Evolutionary conservation across 2,113 vertebrate genomes (phyloP), one percentile per base, ranked within the genome.

Genomic region (Oncorhynchus masou): DNA sequence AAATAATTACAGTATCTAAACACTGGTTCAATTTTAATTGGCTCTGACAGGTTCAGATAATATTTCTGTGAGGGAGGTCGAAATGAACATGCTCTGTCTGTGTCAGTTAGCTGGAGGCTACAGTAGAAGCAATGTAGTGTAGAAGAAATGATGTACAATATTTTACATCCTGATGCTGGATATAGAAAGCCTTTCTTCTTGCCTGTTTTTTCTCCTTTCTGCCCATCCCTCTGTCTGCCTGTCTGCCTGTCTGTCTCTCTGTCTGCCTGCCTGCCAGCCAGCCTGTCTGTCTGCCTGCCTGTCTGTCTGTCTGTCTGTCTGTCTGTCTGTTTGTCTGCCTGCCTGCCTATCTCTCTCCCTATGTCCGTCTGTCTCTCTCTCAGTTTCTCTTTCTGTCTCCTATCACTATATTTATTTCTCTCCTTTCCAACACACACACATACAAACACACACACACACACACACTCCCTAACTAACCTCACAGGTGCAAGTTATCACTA

Each of bases 61-160:
- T 74, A 77, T 82, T 8, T 65, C 54, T 16, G 31, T 16, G 27
- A 20, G 54, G 68, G 74, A 74, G 51, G 75, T 76, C 34, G 74
- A 66, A 72, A 70, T 70, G 69, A 73, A 72, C 25, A 24, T 68
- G 70, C 15, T 70, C 6, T 25, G 27, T 49, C 19, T 15, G 24
- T 27, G 51, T 74, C 70, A n/a, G 75, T 78, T 79, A 51, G 73
- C 74, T 74, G 25, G 51, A 64, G 71, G 57, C 72, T 20, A 73
- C 65, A 48, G 74, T 24, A 68, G 73, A 74, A 78, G 70, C 72
- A 76, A 73, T 60, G n/a, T 31, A 13, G 66, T 83, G 68, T 70
- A 16, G 77, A 69, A 84, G 76, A 66, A 73, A 79, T 79, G 75
- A 85, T 86, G 85, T 84, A 73, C 86, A 91, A 89, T 91, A 79